Conservation (phyloP, 2,888 invertebrate species). For the Ischnus inquisitorius region DNA sequence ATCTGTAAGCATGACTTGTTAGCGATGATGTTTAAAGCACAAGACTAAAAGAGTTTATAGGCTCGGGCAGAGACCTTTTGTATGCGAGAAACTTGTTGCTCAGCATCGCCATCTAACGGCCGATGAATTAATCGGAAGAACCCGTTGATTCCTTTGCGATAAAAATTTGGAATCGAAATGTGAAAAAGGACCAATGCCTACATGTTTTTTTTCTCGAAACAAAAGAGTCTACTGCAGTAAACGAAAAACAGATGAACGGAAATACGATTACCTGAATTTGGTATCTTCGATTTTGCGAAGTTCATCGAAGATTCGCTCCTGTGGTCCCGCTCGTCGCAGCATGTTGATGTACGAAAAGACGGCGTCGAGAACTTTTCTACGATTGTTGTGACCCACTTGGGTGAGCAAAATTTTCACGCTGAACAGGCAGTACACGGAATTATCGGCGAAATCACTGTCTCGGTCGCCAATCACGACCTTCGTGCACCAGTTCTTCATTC, state of each 20-base stretch:
- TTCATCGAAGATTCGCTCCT: slow-evolving; percentile 88
- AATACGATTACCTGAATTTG: slow-evolving; percentile 83
- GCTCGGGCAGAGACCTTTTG: no score
- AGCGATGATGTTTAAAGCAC: no score
- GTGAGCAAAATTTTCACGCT: slow-evolving; percentile 91
- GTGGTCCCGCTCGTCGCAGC: slow-evolving; percentile 89
- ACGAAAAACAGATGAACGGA: not conserved
- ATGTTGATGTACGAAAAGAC: slow-evolving; percentile 93
- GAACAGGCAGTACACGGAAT: slow-evolving; percentile 92
- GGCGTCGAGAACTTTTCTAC: slow-evolving; percentile 91
- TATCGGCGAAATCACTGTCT: slow-evolving; percentile 92
- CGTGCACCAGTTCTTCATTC: slow-evolving; percentile 92
- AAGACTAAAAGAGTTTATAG: no score
- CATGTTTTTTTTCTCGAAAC: no score
- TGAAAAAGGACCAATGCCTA: no score
- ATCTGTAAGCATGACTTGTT: no score
- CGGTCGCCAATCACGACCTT: slow-evolving; percentile 90
- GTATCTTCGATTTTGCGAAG: slow-evolving; percentile 89
- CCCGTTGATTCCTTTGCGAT: no score
- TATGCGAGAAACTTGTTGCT: no score
- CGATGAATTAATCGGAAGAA: no score
- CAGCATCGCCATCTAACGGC: no score
- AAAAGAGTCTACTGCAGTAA: no score
- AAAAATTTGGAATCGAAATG: no score
- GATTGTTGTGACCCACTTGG: slow-evolving; percentile 90